These are phyloP conservation scores for Drosophila kuntzei DNA, from an alignment of 2,888 invertebrate species.

Conservation along the genomic window DNA sequence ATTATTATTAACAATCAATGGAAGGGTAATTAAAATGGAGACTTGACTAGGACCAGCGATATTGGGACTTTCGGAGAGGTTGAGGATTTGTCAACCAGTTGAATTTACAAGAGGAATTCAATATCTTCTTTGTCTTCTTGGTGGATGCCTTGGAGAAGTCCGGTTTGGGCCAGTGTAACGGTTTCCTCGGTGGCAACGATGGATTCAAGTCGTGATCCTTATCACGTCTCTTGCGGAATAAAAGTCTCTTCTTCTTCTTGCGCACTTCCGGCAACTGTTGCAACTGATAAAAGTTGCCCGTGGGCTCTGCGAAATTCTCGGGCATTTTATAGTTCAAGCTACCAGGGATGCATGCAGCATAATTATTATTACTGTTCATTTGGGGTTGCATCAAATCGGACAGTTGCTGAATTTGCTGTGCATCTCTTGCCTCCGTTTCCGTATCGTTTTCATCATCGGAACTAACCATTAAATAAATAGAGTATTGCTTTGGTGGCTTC, in stretches of 20 bases:
- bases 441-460: slow-evolving; percentile 55
- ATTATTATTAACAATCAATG: slow-evolving; percentile 6
- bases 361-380: neutral
- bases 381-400: neutral
- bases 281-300: neutral
- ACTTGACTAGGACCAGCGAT: neutral
- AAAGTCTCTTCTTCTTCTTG: neutral
- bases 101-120: neutral
- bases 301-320: neutral
- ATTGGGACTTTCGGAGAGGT: neutral
- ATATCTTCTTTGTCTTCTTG: neutral
- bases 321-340: neutral
- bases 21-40: neutral
- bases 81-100: neutral
- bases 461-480: slow-evolving; percentile 55
- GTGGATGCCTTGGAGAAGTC: slow-evolving; percentile 18
- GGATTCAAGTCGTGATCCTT: neutral
- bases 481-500: slow-evolving; percentile 35
- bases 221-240: neutral
- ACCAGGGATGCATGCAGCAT: neutral
- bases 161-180: slow-evolving; percentile 70
- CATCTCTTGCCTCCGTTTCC: neutral
- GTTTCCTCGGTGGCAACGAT: slow-evolving; percentile 30
- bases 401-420: neutral
- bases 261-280: neutral